Evolutionary conservation across 2,888 invertebrate genomes (phyloP), one percentile per base, ranked within the genome.

Genomic region (Phengaris alcon): DNA sequence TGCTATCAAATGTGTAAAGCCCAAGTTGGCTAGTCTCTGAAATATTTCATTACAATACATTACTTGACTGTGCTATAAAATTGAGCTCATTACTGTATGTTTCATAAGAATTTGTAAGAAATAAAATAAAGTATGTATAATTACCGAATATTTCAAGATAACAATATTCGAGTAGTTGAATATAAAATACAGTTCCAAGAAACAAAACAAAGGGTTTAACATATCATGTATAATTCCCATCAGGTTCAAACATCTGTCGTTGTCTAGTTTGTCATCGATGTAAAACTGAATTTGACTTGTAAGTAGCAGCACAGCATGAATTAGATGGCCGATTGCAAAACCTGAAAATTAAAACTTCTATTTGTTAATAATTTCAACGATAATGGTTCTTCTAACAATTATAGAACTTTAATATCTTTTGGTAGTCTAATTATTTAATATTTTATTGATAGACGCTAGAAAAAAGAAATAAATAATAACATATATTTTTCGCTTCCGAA

Each of bases 151-250:
- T 35, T 68, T 64, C 13, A 74, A 35, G 10, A 74, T 68, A 7
- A 74, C 52, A 68, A 74, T 68, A 22, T 74, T 74, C 4, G 74
- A 74, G 52, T 74, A 74, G 74, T 74, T 68, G 10, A 74, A 74
- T 44, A 74, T 74, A 2, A 74, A 74, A 52, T 68, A 74, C 0
- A 74, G 68, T 52, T 74, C 52, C 46, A 74, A 52, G n/a, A 74
- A 74, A 74, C 74, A 74, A 15, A 68, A 74, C 6, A 74, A n/a
- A 6, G 74, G 74, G 46, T 68, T 52, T 1, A 15, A 68, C 0
- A 74, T 8, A 8, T 74, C 74, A n/a, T 68, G 74, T n/a, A 68
- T 0, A 68, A 68, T 52, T 46, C 48, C 69, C 4, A 75, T 48
- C 12, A 55, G 22, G 13, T 48, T 15, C 15, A n/a, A 48, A 51